Conservation (phyloP, 2,888 invertebrate genomes). For the Malthinus flaveolus region DNA sequence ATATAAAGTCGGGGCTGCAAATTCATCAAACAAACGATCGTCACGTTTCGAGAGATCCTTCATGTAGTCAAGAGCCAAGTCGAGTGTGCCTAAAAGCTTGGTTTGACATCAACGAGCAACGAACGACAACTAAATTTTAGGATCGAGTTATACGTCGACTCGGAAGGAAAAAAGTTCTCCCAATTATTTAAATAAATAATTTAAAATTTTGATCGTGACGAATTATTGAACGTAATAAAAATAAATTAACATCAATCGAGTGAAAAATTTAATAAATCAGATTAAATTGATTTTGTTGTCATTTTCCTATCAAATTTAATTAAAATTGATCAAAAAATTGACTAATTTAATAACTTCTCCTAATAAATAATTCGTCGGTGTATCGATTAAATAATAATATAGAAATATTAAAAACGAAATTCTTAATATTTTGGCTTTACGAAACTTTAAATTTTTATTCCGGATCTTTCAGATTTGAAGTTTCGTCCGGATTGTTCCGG, state of each 20-base stretch:
- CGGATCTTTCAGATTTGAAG: slow-evolving; percentile 32
- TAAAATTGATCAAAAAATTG: neutral
- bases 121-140: slow-evolving; percentile 38
- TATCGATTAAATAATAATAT: neutral
- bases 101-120: slow-evolving; percentile 21
- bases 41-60: slow-evolving; percentile 49
- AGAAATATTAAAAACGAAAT: neutral
- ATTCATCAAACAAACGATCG: slow-evolving; percentile 51
- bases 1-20: slow-evolving; percentile 43
- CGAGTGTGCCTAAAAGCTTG: slow-evolving; percentile 43
- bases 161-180: slow-evolving; percentile 2
- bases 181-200: too few relatives aligned
- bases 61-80: slow-evolving; percentile 46
- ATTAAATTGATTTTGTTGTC: slow-evolving; percentile 4
- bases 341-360: slow-evolving; percentile 1
- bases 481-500: slow-evolving; percentile 36
- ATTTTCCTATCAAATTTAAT: neutral
- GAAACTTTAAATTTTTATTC: slow-evolving; percentile 15
- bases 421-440: slow-evolving; percentile 9
- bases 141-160: slow-evolving; percentile 38
- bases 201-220: neutral
- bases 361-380: slow-evolving; percentile 1
- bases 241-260: slow-evolving; percentile 1
- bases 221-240: neutral
- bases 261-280: neutral